Base-by-base conservation (phyloP, 2,113 vertebrate genomes). In the Boleophthalmus pectinirostris region DNA sequence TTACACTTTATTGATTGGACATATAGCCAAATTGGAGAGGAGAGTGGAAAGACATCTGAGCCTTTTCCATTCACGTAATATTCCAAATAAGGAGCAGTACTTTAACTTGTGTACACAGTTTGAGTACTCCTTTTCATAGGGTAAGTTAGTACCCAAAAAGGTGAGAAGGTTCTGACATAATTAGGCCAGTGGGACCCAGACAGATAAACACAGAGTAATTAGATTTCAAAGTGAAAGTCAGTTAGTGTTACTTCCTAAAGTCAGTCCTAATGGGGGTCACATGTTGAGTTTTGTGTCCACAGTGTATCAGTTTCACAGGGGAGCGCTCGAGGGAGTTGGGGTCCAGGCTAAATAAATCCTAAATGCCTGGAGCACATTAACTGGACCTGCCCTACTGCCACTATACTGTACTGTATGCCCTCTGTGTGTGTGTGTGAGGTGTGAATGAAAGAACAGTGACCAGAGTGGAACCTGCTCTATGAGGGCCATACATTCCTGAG, bases 401-500 rank as follows among this genome's bases (percentile, higher is more conserved):
- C 69, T 58, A 9, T 72, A 61, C 15, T 72, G 67, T 35, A 16
- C 56, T 58, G 56, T 58, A 58, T 5, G 56, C 23, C 24, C 56
- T 58, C 56, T 58, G 56, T 58, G 24, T 58, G 24, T 58, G 56
- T 68, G 18, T 67, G 73, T 63, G 82, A 80, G 79, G 80, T 81
- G 84, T 89, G 85, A 82, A 77, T 85, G 82, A 87, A 89, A 86
- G 80, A 87, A 87, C 75, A 68, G 80, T 89, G 86, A 58, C 23
- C 23, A 87, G 86, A 74, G 82, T 75, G 60, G 77, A 89, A 77
- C 78, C 83, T 74, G 75, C 78, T 75, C 81, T 83, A 88, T 77
- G 72, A 80, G 85, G 84, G 83, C 9, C 84, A 91, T 85, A 92
- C 89, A 91, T 92, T 91, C 87, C 87, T 91, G 87, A 67, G 86